Evolutionary conservation across 2,888 invertebrate genomes (phyloP).

Genomic region (Leuctra nigra): DNA sequence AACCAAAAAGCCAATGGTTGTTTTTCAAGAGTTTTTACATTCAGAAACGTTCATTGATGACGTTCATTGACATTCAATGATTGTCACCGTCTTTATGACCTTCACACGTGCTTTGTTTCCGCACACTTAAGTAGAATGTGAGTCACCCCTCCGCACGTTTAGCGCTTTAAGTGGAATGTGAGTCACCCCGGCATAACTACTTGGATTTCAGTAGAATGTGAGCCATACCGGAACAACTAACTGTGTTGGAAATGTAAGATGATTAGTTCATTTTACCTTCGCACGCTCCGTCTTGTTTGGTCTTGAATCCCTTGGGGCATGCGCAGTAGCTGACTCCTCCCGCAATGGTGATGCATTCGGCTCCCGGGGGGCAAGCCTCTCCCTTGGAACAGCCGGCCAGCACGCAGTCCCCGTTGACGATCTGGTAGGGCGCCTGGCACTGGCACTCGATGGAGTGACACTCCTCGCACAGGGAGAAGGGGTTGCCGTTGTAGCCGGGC

Average conservation of each 20-base stretch:
- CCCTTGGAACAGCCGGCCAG: constrained; percentile 75
- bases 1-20: too few relatives aligned
- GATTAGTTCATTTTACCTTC: constrained; percentile 39
- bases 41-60: too few relatives aligned
- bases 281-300: constrained; percentile 72
- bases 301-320: constrained; percentile 79
- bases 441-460: constrained; percentile 78
- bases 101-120: too few relatives aligned
- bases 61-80: too few relatives aligned
- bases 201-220: too few relatives aligned
- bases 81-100: too few relatives aligned
- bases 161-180: too few relatives aligned
- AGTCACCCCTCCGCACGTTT: too few relatives aligned
- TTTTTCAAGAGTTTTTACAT: too few relatives aligned
- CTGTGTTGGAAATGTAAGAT: background rate
- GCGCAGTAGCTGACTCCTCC: constrained; percentile 90
- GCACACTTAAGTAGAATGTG: too few relatives aligned
- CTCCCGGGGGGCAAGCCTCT: constrained; percentile 76
- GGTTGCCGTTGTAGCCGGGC: constrained; percentile 81
- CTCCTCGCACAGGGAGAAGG: constrained; percentile 78
- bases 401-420: constrained; percentile 76
- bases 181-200: too few relatives aligned
- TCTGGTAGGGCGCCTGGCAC: constrained; percentile 81
- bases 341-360: constrained; percentile 84
- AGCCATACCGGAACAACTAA: too few relatives aligned